These are phyloP conservation scores for Festucalex cinctus DNA, from an alignment of 2,113 vertebrate genomes.

Conservation along the genomic window DNA sequence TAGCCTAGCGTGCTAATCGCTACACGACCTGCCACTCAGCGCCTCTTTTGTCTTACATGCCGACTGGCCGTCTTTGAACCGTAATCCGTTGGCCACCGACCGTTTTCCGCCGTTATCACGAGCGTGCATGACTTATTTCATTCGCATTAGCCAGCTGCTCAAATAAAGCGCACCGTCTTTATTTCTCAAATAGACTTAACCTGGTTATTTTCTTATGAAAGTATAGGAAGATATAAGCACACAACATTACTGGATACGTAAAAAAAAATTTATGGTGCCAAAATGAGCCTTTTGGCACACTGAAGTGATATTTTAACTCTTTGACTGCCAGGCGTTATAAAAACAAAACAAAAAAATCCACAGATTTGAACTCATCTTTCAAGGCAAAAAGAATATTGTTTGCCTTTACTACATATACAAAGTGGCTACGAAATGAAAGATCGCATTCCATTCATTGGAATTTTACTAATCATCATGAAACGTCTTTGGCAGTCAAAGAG, in stretches of 20 bases:
- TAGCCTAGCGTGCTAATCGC: constrained; percentile 63
- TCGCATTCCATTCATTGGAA: too few relatives aligned
- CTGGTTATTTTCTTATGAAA: not conserved
- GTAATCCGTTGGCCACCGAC: not conserved
- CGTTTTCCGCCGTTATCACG: constrained; percentile 19
- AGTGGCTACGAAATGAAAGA: too few relatives aligned
- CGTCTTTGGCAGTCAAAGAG: too few relatives aligned
- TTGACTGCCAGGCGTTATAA: too few relatives aligned
- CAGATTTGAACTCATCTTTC: too few relatives aligned
- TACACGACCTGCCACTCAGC: constrained; percentile 66
- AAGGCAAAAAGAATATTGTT: too few relatives aligned
- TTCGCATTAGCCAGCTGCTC: constrained; percentile 46
- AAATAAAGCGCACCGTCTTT: constrained; percentile 27
- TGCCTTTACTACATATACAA: too few relatives aligned
- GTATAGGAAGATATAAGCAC: not conserved
- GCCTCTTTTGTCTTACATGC: constrained; percentile 8
- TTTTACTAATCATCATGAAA: too few relatives aligned
- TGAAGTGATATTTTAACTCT: not conserved
- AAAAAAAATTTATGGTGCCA: not conserved
- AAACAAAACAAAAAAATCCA: too few relatives aligned
- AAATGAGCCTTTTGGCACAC: not conserved
- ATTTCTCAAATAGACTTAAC: not conserved
- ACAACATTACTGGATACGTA: not conserved
- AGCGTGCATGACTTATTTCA: constrained; percentile 62
- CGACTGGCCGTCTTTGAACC: not conserved